Percentiles rank a stretch among this genome's conserved stretches.
phyloP scores from a whole-genome alignment of 2,113 vertebrate species.

The Mystacornis crossleyi region DNA sequence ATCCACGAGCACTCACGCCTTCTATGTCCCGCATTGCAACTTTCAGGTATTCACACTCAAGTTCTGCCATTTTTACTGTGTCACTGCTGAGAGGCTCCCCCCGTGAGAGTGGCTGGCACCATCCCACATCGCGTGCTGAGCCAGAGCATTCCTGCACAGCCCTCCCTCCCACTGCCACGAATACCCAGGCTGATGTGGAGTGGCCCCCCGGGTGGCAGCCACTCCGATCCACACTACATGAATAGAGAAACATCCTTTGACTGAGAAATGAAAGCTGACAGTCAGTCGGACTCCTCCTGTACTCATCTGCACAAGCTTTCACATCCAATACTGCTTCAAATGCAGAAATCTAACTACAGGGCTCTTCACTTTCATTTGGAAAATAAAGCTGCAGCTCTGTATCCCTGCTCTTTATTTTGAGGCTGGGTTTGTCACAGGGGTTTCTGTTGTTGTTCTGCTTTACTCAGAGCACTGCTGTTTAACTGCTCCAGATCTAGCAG shows the following conservation, averaged over 20 bases:
- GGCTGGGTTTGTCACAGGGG: background rate
- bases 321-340: constrained; percentile 30
- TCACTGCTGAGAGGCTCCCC: background rate
- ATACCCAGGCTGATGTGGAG: background rate
- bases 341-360: constrained; percentile 11
- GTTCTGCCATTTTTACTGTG: fast-evolving
- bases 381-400: background rate
- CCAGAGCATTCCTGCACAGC: background rate
- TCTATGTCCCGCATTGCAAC: fast-evolving
- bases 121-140: background rate
- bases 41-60: background rate
- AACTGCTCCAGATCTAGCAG: background rate
- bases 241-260: background rate
- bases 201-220: background rate
- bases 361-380: background rate
- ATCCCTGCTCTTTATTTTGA: background rate
- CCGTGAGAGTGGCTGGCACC: fast-evolving
- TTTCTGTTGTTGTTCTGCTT: background rate
- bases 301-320: constrained; percentile 26
- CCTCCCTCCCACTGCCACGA: background rate
- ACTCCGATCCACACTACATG: background rate
- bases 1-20: background rate
- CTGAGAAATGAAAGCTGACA: constrained; percentile 61
- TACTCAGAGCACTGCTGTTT: background rate
- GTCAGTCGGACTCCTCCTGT: constrained; percentile 9